Evolutionary conservation across 2,797 vertebrate species (phyloP), one percentile per base, ranked within the genome.

Genomic region (Halcyon smyrnensis): DNA sequence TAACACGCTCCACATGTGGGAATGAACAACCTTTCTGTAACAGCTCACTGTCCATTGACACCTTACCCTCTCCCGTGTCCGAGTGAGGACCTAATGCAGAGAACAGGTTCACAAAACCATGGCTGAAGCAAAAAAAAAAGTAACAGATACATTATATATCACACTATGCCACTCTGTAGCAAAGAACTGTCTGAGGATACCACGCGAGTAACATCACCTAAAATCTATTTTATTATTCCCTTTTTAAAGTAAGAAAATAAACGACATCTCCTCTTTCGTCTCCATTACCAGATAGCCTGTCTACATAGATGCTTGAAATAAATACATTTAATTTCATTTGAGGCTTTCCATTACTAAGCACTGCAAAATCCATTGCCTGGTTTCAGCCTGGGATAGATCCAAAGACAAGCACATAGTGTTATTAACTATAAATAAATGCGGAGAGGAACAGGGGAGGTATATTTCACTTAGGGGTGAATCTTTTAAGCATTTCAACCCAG

Each of bases 291-390:
- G 37, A 46, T 65, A 37, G 32, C 65, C 53, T 91, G 93, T 96
- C 94, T 89, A 96, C 79, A 94, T 62, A 91, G 84, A 88, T 70
- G 65, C 32, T 73, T 59, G 51, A 91, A 88, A 76, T 57, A 88
- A 87, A 82, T 82, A 80, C 9, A 28, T 68, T 84, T 70, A 30
- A 90, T 90, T 93, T 71, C 56, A 39, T 59, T 90, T 15, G 27
- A 67, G 81, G 85, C 68, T 79, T 94, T 51, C 81, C 53, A 57
- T 36, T 43, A 68, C 54, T 59, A 64, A 43, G 25, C 69, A 68
- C 77, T 80, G 65, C 62, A 89, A 84, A 39, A 68, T 69, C 78
- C 32, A 23, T 37, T 45, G 48, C 62, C 50, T 56, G 23, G 6
- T 32, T 84, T 71, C 57, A 78, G 48, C 39, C 67, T 56, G 59